Evolutionary conservation across 2,888 invertebrate genomes (phyloP), one percentile per base, ranked within the genome.

Genomic region (Galerucella nymphaeae): DNA sequence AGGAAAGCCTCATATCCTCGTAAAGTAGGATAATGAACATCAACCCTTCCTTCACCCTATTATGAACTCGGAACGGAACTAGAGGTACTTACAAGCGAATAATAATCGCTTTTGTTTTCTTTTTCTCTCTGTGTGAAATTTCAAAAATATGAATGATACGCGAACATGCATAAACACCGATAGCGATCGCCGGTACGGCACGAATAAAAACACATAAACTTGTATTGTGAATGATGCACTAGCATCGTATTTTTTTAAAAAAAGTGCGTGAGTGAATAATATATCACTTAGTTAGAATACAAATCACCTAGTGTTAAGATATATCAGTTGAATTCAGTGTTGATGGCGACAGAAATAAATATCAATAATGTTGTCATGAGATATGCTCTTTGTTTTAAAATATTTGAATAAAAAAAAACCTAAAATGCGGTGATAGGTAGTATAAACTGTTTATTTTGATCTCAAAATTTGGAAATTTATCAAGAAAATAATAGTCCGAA

Each of bases 301-400:
- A 59, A 38, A 59, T 38, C 16, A 41, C 38, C 23, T 38, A 30
- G 62, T 63, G 63, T 62, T 42, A 53, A 41, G 61, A 62, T 62
- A 61, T 69, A 69, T 69, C 68, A 62, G 68, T 58, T 13, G 53
- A 61, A 62, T 53, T 53, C 63, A 50, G 53, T 50, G 69, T 69
- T 69, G 63, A 69, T 55, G 63, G 62, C 55, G 63, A n/a, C 50
- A 42, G 62, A 62, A 62, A 69, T 62, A 62, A 69, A 68, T 62
- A 69, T 42, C 61, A 69, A 69, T 69, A 62, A 62, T 62, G 62
- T 30, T 62, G 18, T 55, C 20, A 63, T 38, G 42, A 55, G 62
- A 55, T 63, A 69, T 69, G 69, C 8, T 9, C 30, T 8, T 9
- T 38, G 9, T 38, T 38, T 38, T 38, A 38, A 1, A 38, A 38